Conservation (phyloP, 2,888 invertebrate species). For the Rhabditoides inermis region DNA sequence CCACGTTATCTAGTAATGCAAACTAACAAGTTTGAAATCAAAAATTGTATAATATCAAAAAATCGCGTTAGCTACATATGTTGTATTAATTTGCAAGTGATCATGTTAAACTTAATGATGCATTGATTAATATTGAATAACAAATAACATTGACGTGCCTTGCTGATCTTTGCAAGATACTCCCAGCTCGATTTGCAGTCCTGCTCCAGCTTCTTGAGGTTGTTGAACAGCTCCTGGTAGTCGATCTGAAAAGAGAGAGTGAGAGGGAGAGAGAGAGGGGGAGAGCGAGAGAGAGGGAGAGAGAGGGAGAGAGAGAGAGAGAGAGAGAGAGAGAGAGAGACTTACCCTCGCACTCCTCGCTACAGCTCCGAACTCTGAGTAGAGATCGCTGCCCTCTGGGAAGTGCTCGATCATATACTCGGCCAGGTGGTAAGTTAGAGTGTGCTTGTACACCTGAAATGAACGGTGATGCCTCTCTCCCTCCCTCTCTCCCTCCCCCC, state of each 20-base stretch:
- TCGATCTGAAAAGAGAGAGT: slow-evolving; percentile 65
- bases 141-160: too few species aligned
- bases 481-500: too few species aligned
- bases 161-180: slow-evolving; percentile 39
- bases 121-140: too few species aligned
- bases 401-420: slow-evolving; percentile 93
- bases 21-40: too few species aligned
- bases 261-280: not conserved
- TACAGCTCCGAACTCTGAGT: slow-evolving; percentile 67
- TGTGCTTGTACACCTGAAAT: slow-evolving; percentile 96
- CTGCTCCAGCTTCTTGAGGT: slow-evolving; percentile 77
- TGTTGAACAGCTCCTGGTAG: slow-evolving; percentile 79
- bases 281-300: not conserved
- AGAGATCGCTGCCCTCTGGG: slow-evolving; percentile 87
- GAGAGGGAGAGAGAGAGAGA: not conserved
- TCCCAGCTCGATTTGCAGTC: slow-evolving; percentile 71
- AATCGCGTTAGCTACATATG: too few species aligned
- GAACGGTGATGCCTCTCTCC: too few species aligned
- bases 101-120: too few species aligned
- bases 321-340: not conserved
- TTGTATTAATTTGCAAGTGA: too few species aligned
- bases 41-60: too few species aligned
- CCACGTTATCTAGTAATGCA: too few species aligned
- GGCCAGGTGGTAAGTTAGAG: slow-evolving; percentile 88
- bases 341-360: slow-evolving; percentile 63